Evolutionary conservation across 2,113 vertebrate species (phyloP).

Genomic region (Onychorhynchus coronatus): DNA sequence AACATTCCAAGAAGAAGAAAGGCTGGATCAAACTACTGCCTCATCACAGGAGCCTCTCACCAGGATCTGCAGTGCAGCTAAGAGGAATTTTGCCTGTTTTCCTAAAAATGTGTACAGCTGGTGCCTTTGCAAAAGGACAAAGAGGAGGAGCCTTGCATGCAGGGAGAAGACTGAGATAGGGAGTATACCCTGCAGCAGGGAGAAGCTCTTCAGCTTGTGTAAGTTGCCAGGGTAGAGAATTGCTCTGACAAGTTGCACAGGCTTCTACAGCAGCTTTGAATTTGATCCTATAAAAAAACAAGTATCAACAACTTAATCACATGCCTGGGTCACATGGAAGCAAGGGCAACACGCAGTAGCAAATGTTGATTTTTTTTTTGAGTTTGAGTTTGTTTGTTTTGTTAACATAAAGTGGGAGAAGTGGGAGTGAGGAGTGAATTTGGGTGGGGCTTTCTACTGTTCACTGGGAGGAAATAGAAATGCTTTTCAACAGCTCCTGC

Average conservation of each 20-base stretch:
- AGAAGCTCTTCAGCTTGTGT: slow-evolving; percentile 6
- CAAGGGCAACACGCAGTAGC: not conserved
- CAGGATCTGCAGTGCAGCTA: not conserved
- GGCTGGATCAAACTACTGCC: not conserved
- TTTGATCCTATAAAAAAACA: slow-evolving; percentile 42
- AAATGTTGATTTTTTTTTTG: not conserved
- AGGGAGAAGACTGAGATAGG: not conserved
- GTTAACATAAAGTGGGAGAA: not conserved
- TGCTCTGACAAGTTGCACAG: slow-evolving; percentile 26
- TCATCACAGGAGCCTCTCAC: not conserved
- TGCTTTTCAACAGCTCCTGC: not conserved
- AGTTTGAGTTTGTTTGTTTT: not conserved
- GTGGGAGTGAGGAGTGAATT: not conserved
- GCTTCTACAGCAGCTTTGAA: slow-evolving; percentile 22
- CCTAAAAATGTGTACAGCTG: not conserved
- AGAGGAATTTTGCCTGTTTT: not conserved
- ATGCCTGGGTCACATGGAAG: slow-evolving; percentile 33
- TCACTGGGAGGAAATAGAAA: not conserved
- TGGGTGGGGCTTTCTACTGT: not conserved
- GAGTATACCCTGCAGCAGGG: not conserved
- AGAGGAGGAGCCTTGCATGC: not conserved
- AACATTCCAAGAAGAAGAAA: not conserved
- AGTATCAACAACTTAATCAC: slow-evolving; percentile 45
- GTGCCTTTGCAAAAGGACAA: not conserved
- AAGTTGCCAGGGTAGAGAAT: slow-evolving; percentile 35